Conservation (phyloP, 2,888 invertebrate genomes). For the Lithophane ornitopus region DNA sequence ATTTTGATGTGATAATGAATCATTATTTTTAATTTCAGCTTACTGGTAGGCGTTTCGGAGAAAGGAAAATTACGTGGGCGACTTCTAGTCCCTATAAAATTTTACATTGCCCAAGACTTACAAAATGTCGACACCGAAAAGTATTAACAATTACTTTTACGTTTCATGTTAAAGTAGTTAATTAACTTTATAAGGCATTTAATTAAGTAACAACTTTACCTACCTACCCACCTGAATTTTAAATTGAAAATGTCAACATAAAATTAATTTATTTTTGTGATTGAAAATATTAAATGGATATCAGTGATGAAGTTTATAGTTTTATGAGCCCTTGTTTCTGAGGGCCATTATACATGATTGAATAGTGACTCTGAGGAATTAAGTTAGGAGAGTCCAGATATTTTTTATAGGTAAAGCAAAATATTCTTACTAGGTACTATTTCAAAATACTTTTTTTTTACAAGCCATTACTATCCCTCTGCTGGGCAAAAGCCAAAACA, state of each 20-base stretch:
- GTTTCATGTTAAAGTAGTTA: slow-evolving; percentile 30
- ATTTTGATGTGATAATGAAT: slow-evolving; percentile 1
- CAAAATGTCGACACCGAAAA: slow-evolving; percentile 17
- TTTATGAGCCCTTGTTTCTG: neutral
- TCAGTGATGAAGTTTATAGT: slow-evolving; percentile 12
- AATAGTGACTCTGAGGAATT: neutral
- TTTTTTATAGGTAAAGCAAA: too few relatives aligned
- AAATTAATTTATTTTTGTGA: slow-evolving; percentile 27
- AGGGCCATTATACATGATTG: neutral
- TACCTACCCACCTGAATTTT: slow-evolving; percentile 23
- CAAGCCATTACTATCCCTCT: too few relatives aligned
- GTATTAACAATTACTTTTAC: slow-evolving; percentile 19
- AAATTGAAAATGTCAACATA: slow-evolving; percentile 2
- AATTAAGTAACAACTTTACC: slow-evolving; percentile 44
- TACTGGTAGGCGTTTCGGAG: neutral
- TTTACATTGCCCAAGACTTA: slow-evolving; percentile 7
- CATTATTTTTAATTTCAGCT: slow-evolving; percentile 20
- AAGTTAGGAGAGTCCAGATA: neutral
- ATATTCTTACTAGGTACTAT: too few relatives aligned
- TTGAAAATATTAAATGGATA: slow-evolving; percentile 27
- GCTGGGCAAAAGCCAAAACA: too few relatives aligned
- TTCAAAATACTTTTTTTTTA: too few relatives aligned
- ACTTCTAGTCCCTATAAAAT: slow-evolving; percentile 1
- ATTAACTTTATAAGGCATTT: slow-evolving; percentile 40
- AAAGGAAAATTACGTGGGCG: neutral